Percentiles rank a stretch among this genome's conserved stretches.
phyloP scores from a whole-genome alignment of 2,797 vertebrate species.

The Apogon hyalosoma region DNA sequence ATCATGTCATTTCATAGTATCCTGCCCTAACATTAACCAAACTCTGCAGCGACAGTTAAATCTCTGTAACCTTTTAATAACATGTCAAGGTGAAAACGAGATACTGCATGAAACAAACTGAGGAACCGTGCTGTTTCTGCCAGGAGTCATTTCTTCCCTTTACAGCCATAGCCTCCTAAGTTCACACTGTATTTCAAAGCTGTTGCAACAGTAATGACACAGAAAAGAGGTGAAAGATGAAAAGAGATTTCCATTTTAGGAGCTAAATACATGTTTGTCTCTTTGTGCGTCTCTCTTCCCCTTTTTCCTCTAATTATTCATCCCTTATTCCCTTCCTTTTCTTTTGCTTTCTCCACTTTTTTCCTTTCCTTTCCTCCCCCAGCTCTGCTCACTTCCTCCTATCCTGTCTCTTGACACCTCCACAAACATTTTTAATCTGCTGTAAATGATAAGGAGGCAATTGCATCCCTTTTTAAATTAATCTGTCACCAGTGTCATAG shows the following conservation, averaged over 20 bases:
- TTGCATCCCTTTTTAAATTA: not conserved
- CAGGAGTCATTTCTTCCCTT: constrained; percentile 13
- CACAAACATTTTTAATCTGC: constrained; percentile 19
- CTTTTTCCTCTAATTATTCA: constrained; percentile 7
- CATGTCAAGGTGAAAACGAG: constrained; percentile 28
- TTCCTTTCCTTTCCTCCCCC: not conserved
- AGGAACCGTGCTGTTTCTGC: constrained; percentile 24
- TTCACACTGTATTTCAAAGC: constrained; percentile 13
- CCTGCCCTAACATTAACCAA: not conserved
- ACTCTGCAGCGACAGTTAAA: not conserved
- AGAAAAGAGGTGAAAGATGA: constrained; percentile 4
- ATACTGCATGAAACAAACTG: constrained; percentile 15
- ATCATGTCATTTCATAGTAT: not conserved
- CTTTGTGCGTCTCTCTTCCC: not conserved
- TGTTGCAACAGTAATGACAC: constrained; percentile 2
- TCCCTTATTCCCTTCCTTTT: not conserved
- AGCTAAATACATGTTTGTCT: not conserved
- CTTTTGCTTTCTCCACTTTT: constrained; percentile 1
- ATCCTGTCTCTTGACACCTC: not conserved
- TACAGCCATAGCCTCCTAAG: not conserved
- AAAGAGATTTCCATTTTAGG: constrained; percentile 2
- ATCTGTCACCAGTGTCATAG: constrained; percentile 6
- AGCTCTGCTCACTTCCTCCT: not conserved
- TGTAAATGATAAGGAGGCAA: constrained; percentile 14
- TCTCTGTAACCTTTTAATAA: constrained; percentile 18